Evolutionary conservation across 2,888 invertebrate species (phyloP).

Genomic region (Chrysodeixis includens): DNA sequence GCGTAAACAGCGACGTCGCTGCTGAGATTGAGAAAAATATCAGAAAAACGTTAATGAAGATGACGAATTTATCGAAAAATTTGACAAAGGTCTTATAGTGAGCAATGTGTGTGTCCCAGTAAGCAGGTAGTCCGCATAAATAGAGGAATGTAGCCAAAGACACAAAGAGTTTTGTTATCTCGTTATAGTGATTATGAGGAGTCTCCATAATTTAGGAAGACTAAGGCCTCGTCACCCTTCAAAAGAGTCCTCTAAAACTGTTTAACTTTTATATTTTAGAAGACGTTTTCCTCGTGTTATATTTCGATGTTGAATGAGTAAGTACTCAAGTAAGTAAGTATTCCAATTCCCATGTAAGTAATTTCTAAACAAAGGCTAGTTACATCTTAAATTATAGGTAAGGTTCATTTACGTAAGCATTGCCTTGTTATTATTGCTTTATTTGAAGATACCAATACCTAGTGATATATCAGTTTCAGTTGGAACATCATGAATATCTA

Average conservation of each 20-base stretch:
- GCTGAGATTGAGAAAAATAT: conserved; percentile 16
- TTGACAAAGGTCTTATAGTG: conserved; percentile 33
- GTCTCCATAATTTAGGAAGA: not conserved
- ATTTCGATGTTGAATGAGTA: not conserved
- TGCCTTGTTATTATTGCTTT: not conserved
- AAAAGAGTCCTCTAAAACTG: too few species aligned
- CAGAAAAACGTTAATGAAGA: conserved; percentile 16
- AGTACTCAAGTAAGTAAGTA: too few species aligned
- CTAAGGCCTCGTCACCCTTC: too few species aligned
- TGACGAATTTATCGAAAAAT: conserved; percentile 26
- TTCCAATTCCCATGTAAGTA: too few species aligned
- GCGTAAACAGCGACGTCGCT: conserved; percentile 49
- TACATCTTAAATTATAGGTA: not conserved
- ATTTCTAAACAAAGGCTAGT: not conserved
- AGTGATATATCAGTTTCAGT: not conserved
- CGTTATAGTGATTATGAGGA: not conserved
- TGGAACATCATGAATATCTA: too few species aligned
- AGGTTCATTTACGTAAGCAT: not conserved
- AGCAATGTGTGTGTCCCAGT: conserved; percentile 53
- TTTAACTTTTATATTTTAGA: not conserved
- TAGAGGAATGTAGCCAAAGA: conserved; percentile 33
- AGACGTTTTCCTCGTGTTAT: not conserved
- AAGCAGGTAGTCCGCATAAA: conserved; percentile 51
- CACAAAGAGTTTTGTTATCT: not conserved
- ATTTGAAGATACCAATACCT: not conserved